Evolutionary conservation across 1,140 invertebrate species (phyloP).

Genomic region (Hyposmocoma kahamanoa): DNA sequence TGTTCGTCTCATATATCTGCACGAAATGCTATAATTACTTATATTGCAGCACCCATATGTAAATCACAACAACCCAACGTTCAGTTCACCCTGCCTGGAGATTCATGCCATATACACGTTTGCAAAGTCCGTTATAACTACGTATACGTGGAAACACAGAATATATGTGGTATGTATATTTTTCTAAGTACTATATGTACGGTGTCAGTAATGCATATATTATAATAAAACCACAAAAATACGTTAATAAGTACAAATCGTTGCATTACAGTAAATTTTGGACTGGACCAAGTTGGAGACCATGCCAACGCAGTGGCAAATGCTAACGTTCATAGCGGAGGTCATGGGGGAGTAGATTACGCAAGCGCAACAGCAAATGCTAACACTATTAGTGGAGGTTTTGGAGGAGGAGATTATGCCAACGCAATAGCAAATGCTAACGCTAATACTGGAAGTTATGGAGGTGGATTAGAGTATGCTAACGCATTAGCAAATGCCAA

Average conservation of each 20-base stretch:
- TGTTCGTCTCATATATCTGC: too few relatives aligned
- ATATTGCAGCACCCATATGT: conserved; percentile 35
- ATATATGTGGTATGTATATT: too few relatives aligned
- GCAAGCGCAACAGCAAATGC: background rate
- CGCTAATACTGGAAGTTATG: conserved; percentile 8
- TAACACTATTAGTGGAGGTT: background rate
- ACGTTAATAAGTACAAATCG: too few relatives aligned
- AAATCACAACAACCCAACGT: conserved; percentile 28
- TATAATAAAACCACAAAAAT: too few relatives aligned
- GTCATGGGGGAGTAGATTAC: background rate
- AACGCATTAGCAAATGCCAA: conserved; percentile 4
- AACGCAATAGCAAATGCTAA: background rate
- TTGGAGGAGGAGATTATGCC: background rate
- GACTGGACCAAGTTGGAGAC: too few relatives aligned
- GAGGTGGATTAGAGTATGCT: background rate
- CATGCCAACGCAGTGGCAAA: background rate
- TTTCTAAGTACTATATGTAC: too few relatives aligned
- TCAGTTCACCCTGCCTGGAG: conserved; percentile 32
- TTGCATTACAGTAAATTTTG: too few relatives aligned
- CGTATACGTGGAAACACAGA: conserved; percentile 34
- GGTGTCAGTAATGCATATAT: too few relatives aligned
- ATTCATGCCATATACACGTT: conserved; percentile 27
- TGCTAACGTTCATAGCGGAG: too few relatives aligned
- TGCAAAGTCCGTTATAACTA: conserved; percentile 54
- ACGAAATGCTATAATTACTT: background rate